phyloP scores from a whole-genome alignment of 1,140 invertebrate species.

The Matsumurasca onukii region DNA sequence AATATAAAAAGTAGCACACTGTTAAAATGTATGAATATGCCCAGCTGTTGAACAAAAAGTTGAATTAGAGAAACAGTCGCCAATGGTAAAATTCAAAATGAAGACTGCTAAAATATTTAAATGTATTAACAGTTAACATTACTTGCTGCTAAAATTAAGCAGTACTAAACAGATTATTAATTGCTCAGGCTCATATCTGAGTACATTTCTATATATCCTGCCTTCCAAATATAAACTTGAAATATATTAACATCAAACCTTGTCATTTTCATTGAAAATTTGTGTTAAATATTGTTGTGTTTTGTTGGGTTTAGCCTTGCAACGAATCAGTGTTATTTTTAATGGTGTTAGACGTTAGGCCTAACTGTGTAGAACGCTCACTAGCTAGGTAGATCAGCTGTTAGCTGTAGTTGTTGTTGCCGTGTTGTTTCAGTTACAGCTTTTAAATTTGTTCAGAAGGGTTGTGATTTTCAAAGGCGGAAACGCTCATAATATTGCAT shows the following conservation, averaged over 20 bases:
- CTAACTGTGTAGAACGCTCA: conserved; percentile 22
- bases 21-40: too few relatives aligned
- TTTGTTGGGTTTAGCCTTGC: background rate
- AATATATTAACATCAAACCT: too few relatives aligned
- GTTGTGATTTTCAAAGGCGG: background rate
- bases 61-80: too few relatives aligned
- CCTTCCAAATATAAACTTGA: too few relatives aligned
- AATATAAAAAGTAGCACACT: too few relatives aligned
- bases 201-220: background rate
- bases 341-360: conserved; percentile 12
- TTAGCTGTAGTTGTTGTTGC: conserved; percentile 8
- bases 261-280: background rate
- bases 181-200: background rate
- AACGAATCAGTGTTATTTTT: conserved; percentile 24
- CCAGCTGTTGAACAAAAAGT: too few relatives aligned
- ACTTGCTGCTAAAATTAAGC: too few relatives aligned
- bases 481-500: too few relatives aligned
- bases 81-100: too few relatives aligned
- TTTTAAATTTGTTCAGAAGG: conserved; percentile 12
- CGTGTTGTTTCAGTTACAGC: conserved; percentile 14
- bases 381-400: background rate
- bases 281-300: background rate
- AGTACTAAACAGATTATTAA: too few relatives aligned
- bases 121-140: too few relatives aligned
- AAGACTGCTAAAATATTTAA: too few relatives aligned